These are phyloP conservation scores for Catalaphyllia jardinei DNA, from an alignment of 64 coral and sea anemone species.

Conservation along the genomic window DNA sequence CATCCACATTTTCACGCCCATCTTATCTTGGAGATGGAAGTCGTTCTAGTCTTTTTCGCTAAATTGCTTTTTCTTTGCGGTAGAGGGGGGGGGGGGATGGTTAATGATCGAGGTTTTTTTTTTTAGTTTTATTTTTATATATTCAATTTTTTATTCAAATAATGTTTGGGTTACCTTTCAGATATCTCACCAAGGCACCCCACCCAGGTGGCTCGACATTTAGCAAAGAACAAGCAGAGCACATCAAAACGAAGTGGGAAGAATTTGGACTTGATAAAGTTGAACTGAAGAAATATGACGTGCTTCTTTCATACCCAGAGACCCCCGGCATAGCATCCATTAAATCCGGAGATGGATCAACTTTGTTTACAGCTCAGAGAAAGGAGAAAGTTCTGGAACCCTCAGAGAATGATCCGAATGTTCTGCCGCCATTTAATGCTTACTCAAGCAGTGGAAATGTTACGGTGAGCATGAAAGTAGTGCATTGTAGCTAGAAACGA, in stretches of 20 bases:
- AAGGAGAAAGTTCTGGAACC: conserved; percentile 59
- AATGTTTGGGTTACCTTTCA: background rate
- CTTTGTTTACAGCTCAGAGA: conserved; percentile 36
- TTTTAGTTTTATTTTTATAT: background rate
- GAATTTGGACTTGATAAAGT: conserved; percentile 73
- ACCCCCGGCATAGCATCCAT: conserved; percentile 64
- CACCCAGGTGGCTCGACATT: conserved; percentile 64
- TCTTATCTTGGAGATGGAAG: no score
- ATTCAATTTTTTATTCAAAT: background rate
- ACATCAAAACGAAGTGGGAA: conserved; percentile 43
- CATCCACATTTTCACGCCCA: no score
- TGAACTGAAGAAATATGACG: conserved; percentile 68
- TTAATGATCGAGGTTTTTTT: no score
- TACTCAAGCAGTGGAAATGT: conserved; percentile 76
- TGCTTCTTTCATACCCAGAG: conserved; percentile 81
- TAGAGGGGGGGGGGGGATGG: no score
- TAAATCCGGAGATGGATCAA: conserved; percentile 3
- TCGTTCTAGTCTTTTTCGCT: no score
- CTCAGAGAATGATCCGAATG: conserved; percentile 54
- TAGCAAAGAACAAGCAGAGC: conserved; percentile 69
- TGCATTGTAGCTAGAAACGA: no score
- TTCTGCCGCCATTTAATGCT: conserved; percentile 78
- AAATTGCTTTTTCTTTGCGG: no score
- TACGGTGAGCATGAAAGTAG: conserved; percentile 25
- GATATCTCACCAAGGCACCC: conserved; percentile 73